Evolutionary conservation across 2,797 vertebrate genomes (phyloP).

Genomic region (Sebastolobus alascanus): DNA sequence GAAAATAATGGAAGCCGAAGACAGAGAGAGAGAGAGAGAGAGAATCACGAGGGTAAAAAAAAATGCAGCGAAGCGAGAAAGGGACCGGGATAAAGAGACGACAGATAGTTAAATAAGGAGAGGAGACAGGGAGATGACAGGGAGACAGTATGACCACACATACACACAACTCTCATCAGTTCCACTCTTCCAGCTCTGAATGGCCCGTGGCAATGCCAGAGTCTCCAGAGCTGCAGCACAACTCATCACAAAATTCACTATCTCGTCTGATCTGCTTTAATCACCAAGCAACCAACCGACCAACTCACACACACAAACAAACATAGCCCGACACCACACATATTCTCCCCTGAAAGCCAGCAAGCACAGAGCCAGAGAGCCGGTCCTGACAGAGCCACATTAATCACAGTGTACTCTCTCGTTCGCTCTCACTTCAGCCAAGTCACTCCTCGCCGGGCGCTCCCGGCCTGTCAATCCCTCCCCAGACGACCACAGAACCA

Average conservation of each 20-base stretch:
- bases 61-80: conserved; percentile 68
- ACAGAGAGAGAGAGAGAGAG: conserved; percentile 30
- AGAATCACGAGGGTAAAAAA: conserved; percentile 64
- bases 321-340: conserved; percentile 57
- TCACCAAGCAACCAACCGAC: conserved; percentile 69
- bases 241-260: conserved; percentile 73
- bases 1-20: conserved; percentile 50
- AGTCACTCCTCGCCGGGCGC: conserved; percentile 61
- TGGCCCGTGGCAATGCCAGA: conserved; percentile 71
- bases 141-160: conserved; percentile 56
- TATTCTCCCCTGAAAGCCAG: conserved; percentile 59
- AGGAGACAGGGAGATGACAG: conserved; percentile 77
- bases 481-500: conserved; percentile 46
- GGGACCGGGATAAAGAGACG: conserved; percentile 70
- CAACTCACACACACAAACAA: conserved; percentile 54
- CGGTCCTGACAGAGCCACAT: conserved; percentile 70
- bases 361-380: conserved; percentile 61
- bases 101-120: conserved; percentile 77
- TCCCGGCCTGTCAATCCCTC: conserved; percentile 52
- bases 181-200: conserved; percentile 75
- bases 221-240: conserved; percentile 68
- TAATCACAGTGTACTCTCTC: conserved; percentile 75
- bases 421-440: conserved; percentile 67
- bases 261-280: conserved; percentile 79
- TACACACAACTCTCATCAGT: conserved; percentile 67